Percentiles rank a stretch among this genome's conserved stretches.
phyloP scores from a whole-genome alignment of 2,113 vertebrate genomes.

The Poeciliopsis retropinna region DNA sequence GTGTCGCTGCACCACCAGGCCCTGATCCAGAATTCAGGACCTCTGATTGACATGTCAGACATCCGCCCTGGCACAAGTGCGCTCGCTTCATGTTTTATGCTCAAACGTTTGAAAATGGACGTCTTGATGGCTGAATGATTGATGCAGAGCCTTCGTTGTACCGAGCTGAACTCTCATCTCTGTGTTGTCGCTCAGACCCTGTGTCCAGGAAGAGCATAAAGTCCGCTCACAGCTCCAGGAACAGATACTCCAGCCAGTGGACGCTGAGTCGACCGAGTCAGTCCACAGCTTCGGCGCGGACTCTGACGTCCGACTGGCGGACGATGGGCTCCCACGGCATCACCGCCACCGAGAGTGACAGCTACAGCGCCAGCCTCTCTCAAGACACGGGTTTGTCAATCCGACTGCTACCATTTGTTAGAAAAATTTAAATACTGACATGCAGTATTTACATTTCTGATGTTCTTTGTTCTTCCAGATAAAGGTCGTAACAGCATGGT shows the following conservation, averaged over 20 bases:
- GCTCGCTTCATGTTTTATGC: conserved; percentile 48
- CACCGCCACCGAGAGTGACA: conserved; percentile 97
- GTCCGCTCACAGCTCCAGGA: conserved; percentile 94
- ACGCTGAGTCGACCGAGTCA: conserved; percentile 88
- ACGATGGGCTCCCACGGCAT: conserved; percentile 96
- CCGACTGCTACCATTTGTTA: not conserved
- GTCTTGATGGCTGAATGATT: not conserved
- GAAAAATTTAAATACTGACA: not conserved
- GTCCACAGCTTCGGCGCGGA: conserved; percentile 92
- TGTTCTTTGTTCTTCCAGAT: conserved; percentile 69
- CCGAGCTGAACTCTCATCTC: conserved; percentile 21
- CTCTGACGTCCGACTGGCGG: conserved; percentile 96
- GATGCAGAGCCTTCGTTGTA: not conserved
- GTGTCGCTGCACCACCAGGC: conserved; percentile 96
- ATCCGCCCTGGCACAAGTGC: conserved; percentile 97
- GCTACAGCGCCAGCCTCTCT: conserved; percentile 97
- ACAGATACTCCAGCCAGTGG: conserved; percentile 98
- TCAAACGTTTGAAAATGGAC: not conserved
- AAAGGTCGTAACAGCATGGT: conserved; percentile 99
- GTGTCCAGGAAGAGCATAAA: conserved; percentile 97
- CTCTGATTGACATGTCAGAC: conserved; percentile 98
- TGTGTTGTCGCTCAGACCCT: conserved; percentile 81
- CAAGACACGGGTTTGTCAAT: conserved; percentile 90
- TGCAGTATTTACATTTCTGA: not conserved
- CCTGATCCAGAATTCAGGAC: conserved; percentile 96